These are phyloP conservation scores for Lasioglossum baleicum DNA, from an alignment of 1,140 invertebrate genomes.

Conservation along the genomic window DNA sequence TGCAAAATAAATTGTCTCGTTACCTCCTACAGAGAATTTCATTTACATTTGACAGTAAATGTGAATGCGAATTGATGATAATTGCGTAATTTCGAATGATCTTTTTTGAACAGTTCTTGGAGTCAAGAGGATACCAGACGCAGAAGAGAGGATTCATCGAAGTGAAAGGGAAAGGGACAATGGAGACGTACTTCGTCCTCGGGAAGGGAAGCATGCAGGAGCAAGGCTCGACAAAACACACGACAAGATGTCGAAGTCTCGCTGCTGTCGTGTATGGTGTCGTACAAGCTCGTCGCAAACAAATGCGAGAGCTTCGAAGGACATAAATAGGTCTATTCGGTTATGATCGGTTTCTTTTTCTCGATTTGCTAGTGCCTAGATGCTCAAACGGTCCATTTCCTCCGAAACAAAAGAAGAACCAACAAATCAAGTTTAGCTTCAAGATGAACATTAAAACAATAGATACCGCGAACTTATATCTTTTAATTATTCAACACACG, in stretches of 20 bases:
- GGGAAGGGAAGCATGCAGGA: constrained; percentile 81
- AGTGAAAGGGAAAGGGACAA: constrained; percentile 96
- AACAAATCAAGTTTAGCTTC: too few species aligned
- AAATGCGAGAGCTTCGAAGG: constrained; percentile 73
- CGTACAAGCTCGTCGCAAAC: constrained; percentile 85
- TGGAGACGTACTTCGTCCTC: constrained; percentile 95
- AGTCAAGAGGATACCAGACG: constrained; percentile 85
- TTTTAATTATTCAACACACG: too few species aligned
- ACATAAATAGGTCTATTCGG: constrained; percentile 67
- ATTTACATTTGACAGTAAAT: too few species aligned
- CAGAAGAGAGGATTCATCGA: constrained; percentile 90
- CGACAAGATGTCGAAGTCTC: constrained; percentile 87
- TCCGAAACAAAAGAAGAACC: too few species aligned
- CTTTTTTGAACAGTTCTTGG: constrained; percentile 82
- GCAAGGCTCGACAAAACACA: constrained; percentile 81
- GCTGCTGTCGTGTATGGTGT: constrained; percentile 94
- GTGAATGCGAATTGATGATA: too few species aligned
- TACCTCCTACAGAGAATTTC: too few species aligned
- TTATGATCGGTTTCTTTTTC: constrained; percentile 1
- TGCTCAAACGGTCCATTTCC: constrained; percentile 4
- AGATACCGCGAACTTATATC: too few species aligned
- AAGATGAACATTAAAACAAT: too few species aligned
- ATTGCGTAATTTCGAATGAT: too few species aligned
- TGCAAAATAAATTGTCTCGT: too few species aligned
- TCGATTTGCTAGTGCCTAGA: constrained; percentile 30